phyloP scores from a whole-genome alignment of 1,140 invertebrate species.

The Odontomachus brunneus region DNA sequence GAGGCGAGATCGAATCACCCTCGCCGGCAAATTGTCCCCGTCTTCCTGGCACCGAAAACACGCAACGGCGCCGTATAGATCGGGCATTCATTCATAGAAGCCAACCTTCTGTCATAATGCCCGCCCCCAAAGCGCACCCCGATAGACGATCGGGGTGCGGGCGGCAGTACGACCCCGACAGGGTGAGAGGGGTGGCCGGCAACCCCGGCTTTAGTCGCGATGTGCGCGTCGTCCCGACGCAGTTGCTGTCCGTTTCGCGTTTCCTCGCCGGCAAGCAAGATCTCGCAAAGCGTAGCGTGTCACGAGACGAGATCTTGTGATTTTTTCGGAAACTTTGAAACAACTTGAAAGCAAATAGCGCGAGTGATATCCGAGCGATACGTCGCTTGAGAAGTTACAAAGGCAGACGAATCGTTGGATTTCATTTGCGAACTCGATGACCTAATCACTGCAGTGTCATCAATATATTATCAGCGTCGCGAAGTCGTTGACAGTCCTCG shows the following conservation, averaged over 20 bases:
- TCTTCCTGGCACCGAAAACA: constrained; percentile 1
- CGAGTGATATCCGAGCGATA: neutral
- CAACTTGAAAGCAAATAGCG: neutral
- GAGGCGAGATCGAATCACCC: constrained; percentile 3
- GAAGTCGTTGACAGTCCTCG: neutral
- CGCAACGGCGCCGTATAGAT: constrained; percentile 30
- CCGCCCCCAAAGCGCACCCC: constrained; percentile 54
- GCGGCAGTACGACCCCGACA: constrained; percentile 50
- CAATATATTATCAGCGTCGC: neutral
- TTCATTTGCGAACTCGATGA: neutral
- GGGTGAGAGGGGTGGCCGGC: constrained; percentile 63
- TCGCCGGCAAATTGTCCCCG: neutral
- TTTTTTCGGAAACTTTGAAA: neutral
- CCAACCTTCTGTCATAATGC: constrained; percentile 70
- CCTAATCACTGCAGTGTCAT: neutral
- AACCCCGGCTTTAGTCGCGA: constrained; percentile 70
- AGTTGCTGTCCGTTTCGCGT: constrained; percentile 46
- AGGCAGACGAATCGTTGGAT: neutral
- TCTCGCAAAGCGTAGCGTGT: neutral
- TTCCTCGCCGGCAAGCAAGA: constrained; percentile 23
- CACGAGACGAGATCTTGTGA: neutral
- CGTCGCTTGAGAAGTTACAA: neutral
- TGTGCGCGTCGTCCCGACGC: constrained; percentile 57
- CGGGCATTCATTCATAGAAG: constrained; percentile 69
- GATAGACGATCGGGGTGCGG: constrained; percentile 37